Base-by-base conservation (phyloP, 2,888 invertebrate genomes). In the Dryocosmus kuriphilus region DNA sequence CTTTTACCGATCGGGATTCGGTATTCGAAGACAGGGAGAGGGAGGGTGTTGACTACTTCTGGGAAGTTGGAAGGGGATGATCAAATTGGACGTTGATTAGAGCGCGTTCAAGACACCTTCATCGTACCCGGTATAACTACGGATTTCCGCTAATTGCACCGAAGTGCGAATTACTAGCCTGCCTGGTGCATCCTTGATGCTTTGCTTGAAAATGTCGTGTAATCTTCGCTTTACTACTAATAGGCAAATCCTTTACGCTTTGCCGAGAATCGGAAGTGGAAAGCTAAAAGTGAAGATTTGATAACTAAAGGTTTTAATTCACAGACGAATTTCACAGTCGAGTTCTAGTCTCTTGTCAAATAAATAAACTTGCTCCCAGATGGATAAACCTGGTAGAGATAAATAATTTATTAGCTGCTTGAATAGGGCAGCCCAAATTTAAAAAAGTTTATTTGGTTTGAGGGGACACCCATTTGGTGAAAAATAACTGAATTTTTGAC, bases 51-150 rank as follows among this genome's bases (percentile, higher is more conserved):
- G 67, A 65, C 35, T 65, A 14, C 22, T n/a, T 14, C 27, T 46
- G 46, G 30, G 9, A 41, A 46, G 27, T 67, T 30, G 41, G 22
- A 24, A 19, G 67, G 38, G 46, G 67, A 46, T 67, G 46, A 67
- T 67, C 27, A 46, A 67, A 67, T 46, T 67, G 67, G 41, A 67
- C 67, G 67, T 41, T 67, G 67, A 67, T 67, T 67, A 67, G 67
- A 41, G 67, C 67, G 24, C 67, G 27, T 67, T 67, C 46, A 67
- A 67, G 67, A 67, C 41, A 67, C 41, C 67, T 41, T 46, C 46
- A 24, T 65, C 38, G 22, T 22, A 11, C 38, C 38, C 65, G 22
- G 35, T 65, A 38, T 38, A 65, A 65, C 65, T 35, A 65, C 65
- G 38, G 35, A 38, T 65, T 65, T 65, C n/a, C 65, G 41, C 41